Percentiles rank a stretch among this genome's conserved stretches.
Conservation (phyloP, 2,797 vertebrate genomes). For the Microtus californicus region DNA sequence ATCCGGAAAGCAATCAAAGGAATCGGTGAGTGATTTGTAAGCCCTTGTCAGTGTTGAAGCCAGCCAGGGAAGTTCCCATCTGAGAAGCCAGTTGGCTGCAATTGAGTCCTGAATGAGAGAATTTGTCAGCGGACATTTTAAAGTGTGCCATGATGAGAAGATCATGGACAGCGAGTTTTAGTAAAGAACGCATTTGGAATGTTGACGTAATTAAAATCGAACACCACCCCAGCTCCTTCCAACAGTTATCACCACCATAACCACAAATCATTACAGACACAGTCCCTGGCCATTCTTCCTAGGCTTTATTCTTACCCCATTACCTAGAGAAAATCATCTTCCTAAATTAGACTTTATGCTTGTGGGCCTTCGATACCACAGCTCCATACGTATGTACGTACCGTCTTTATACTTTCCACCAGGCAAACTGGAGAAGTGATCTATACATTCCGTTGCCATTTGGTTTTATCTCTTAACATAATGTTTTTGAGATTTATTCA, state of each 20-base stretch:
- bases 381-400: background rate
- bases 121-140: background rate
- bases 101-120: background rate
- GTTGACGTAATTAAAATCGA: background rate
- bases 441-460: background rate
- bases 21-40: constrained; percentile 87
- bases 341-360: constrained; percentile 33
- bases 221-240: background rate
- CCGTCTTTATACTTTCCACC: background rate
- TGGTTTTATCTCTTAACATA: constrained; percentile 40
- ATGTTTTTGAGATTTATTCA: constrained; percentile 62
- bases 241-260: background rate
- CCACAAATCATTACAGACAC: background rate
- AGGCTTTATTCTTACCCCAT: background rate
- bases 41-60: constrained; percentile 4
- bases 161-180: background rate
- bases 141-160: background rate
- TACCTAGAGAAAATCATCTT: constrained; percentile 2
- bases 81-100: background rate
- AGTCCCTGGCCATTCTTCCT: background rate
- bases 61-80: background rate
- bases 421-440: background rate
- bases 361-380: background rate
- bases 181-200: background rate
- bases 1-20: constrained; percentile 92